A percentile compares a stretch with the other conserved stretches of the same genome.
phyloP scores from a whole-genome alignment of 2,113 vertebrate genomes.

The Cisticola juncidis region DNA sequence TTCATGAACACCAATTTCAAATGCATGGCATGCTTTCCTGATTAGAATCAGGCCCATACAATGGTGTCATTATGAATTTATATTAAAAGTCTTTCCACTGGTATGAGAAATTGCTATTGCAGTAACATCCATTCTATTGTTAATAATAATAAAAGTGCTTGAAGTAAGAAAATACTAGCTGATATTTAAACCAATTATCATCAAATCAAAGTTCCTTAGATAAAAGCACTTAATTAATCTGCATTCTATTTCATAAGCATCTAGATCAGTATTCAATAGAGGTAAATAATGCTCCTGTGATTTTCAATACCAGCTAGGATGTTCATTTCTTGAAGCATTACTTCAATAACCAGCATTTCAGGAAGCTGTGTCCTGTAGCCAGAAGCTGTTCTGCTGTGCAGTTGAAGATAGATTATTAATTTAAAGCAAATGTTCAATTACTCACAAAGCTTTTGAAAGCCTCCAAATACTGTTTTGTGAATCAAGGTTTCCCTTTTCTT shows the following conservation, averaged over 20 bases:
- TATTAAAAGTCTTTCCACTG: conserved; percentile 44
- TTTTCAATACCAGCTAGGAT: conserved; percentile 1
- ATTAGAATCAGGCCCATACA: conserved; percentile 30
- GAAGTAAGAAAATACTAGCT: conserved; percentile 41
- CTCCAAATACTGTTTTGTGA: background rate
- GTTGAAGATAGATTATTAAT: background rate
- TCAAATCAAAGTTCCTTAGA: conserved; percentile 46
- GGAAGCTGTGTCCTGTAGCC: background rate
- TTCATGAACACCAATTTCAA: background rate
- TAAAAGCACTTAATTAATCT: conserved; percentile 59
- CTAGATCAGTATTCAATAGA: conserved; percentile 40
- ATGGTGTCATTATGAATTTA: background rate
- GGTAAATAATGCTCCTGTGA: conserved; percentile 44
- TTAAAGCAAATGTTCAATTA: conserved; percentile 20
- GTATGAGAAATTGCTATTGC: conserved; percentile 20
- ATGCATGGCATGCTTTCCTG: background rate
- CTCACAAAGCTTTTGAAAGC: background rate
- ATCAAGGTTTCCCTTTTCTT: conserved; percentile 5
- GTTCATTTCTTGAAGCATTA: conserved; percentile 43
- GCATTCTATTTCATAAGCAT: conserved; percentile 44
- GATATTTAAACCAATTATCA: conserved; percentile 56
- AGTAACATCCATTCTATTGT: conserved; percentile 4
- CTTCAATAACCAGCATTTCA: conserved; percentile 8
- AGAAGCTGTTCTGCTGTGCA: background rate
- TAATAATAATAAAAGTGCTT: conserved; percentile 34